Base-by-base conservation (phyloP, 2,888 invertebrate genomes). In the Phymatocera aterrima region DNA sequence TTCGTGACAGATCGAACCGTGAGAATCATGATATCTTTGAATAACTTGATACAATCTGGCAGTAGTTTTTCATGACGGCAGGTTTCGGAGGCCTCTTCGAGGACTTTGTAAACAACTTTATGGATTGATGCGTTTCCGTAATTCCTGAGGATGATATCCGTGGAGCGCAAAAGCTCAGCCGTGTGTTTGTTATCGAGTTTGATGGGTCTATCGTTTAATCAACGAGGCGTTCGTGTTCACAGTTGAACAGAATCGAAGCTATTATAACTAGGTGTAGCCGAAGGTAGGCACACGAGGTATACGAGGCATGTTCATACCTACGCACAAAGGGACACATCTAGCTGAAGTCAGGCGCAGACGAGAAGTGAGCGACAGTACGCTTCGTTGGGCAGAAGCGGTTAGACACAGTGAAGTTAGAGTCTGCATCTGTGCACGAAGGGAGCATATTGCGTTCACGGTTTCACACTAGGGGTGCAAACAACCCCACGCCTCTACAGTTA, bases 401-500 rank as follows among this genome's bases (percentile, higher is more conserved):
- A 72, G 72, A 75, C 57, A 60, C 75, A 60, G 60, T 40, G 75
- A 75, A 75, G 57, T 60, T 60, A 60, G 57, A 75, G 75, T 37
- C 75, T 75, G 75, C 75, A 75, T 75, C 75, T 75, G 75, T 75
- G 57, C 57, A 57, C 40, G 60, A 75, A 84, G 84, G 84, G 84
- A 85, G 84, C 85, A 85, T 87, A 88, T 87, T 86, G 87, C 87
- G 85, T 88, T 88, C 86, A 87, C 87, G 82, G 75, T 75, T 75
- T 75, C 75, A 75, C 60, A 60, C 60, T 86, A 83, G 86, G 87
- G 89, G 89, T 87, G 88, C 86, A 88, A 89, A 87, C 88, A 87
- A 82, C 86, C 87, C 84, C 86, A 82, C 75, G 40, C 31, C 31
- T 60, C 34, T 34, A 57, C 57, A 37, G 75, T 40, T 68, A 48